These are phyloP conservation scores for Conus ventricosus DNA, from an alignment of 1,140 invertebrate genomes.

Conservation along the genomic window DNA sequence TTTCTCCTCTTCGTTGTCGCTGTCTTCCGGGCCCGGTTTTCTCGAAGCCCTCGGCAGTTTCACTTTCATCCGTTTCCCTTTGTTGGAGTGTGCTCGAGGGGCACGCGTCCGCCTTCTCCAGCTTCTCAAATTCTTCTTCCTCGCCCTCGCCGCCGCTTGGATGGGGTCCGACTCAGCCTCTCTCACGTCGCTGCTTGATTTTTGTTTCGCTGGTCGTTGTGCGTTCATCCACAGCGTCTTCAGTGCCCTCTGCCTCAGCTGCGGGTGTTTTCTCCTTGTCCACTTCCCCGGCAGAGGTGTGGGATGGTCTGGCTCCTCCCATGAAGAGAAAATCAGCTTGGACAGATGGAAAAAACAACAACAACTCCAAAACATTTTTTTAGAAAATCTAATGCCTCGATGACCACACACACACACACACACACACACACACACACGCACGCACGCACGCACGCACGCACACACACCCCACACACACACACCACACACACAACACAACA, in stretches of 20 bases:
- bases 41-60: background rate
- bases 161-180: background rate
- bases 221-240: background rate
- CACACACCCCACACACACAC: too few species aligned
- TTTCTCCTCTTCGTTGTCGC: background rate
- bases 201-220: background rate
- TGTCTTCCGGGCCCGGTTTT: background rate
- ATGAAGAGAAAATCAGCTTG: too few species aligned
- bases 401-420: too few species aligned
- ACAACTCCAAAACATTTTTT: too few species aligned
- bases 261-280: background rate
- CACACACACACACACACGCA: too few species aligned
- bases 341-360: too few species aligned
- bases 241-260: background rate
- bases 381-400: too few species aligned
- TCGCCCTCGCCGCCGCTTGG: background rate
- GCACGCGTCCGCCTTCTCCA: background rate
- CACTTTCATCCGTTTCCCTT: background rate
- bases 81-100: background rate
- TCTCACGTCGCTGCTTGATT: background rate
- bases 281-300: too few species aligned
- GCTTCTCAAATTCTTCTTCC: slow-evolving; percentile 1
- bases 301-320: too few species aligned
- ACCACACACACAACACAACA: too few species aligned
- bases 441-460: too few species aligned